Base-by-base conservation (phyloP, 1,140 invertebrate species). In the Pogonognathellus flavescens region DNA sequence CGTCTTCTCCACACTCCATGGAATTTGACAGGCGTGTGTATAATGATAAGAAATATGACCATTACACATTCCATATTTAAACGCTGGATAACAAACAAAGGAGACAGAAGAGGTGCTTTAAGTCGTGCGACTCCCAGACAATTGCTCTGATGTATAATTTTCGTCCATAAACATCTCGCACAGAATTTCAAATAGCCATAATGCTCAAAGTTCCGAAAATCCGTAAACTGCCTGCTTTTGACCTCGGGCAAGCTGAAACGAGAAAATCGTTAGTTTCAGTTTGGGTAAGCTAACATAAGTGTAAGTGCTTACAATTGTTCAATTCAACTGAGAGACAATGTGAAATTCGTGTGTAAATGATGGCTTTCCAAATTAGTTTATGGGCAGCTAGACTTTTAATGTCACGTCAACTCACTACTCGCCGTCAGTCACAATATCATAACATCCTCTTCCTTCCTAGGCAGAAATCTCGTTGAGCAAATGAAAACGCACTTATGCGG, bases 311-410 rank as follows among this genome's bases (percentile, higher is more conserved):
- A 50, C 3, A 13, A 14, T 25, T 76, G 31, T 76, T 41, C 25
- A 5, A 31, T 31, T 76, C 25, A 76, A 50, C 25, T 50, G 41
- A 31, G 70, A 76, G 70, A 76, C 31, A 49, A 76, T 76, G 70
- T 76, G 70, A 76, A 76, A 76, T 76, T 76, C 70, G 70, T 76
- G 70, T 76, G 70, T 76, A 76, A 76, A 76, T 76, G 70, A 31
- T 76, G 70, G 70, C 70, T 57, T 57, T 57, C 53, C 11, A 57
- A 57, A 76, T 76, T 76, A 76, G 25, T 76, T 76, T 76, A 76
- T 76, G 70, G 31, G 31, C 41, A 76, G 31, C 70, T 41, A 50
- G 70, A 76, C 31, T 76, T 76, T 76, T 50, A n/a, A 76, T 31
- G 41, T 76, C 70, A 76, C n/a, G 31, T n/a, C 16, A 76, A 10